A percentile compares a stretch with the other conserved stretches of the same genome.
phyloP scores from a whole-genome alignment of 2,797 vertebrate genomes.

The Halcyon smyrnensis region DNA sequence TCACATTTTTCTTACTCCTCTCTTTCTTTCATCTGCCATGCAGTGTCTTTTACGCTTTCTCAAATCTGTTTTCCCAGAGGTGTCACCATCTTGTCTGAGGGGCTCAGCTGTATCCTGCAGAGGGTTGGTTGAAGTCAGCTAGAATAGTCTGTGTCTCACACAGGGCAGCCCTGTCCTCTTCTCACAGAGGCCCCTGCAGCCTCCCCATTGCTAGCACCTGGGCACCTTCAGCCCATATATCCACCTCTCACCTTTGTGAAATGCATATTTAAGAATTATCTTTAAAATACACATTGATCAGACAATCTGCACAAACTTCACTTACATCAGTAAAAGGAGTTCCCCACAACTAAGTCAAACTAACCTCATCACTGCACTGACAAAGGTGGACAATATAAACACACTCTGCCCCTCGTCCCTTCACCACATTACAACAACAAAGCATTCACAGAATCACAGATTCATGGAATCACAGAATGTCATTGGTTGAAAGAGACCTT shows the following conservation, averaged over 20 bases:
- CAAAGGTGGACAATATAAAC: accelerated
- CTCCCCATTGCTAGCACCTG: accelerated
- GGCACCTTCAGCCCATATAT: not conserved
- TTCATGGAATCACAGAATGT: too few species aligned
- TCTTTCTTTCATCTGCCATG: not conserved
- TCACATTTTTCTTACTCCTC: not conserved
- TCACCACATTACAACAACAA: not conserved
- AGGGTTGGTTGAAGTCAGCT: accelerated
- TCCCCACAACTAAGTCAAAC: not conserved
- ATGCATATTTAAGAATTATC: not conserved
- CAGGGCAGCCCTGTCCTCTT: too few species aligned
- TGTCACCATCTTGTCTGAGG: accelerated
- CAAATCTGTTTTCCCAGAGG: not conserved
- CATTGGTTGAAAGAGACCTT: too few species aligned
- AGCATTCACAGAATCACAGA: not conserved
- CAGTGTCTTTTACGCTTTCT: not conserved
- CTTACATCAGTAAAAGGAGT: not conserved
- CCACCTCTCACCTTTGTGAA: not conserved
- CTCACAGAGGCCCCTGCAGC: not conserved
- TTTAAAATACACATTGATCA: not conserved
- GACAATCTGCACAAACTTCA: not conserved
- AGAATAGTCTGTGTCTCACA: not conserved
- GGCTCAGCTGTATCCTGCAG: too few species aligned
- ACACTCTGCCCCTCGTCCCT: accelerated
- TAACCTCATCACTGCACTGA: accelerated